A percentile compares a stretch with the other conserved stretches of the same genome.
Conservation (phyloP, 2,113 vertebrate genomes). For the Laticauda laticaudata region DNA sequence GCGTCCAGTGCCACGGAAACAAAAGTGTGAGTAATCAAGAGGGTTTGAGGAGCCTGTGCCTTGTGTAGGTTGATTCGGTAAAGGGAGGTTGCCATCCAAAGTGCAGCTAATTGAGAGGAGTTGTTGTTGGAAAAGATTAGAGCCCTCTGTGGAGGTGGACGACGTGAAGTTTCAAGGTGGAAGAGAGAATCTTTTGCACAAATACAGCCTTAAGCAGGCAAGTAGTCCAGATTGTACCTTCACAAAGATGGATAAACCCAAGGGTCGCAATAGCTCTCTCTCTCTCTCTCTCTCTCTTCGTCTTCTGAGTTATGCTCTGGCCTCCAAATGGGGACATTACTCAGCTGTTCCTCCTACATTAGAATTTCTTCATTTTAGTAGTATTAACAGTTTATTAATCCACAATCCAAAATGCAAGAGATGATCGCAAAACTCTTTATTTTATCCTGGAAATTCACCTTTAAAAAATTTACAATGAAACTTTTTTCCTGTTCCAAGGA, state of each 20-base stretch:
- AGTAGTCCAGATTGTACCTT: neutral
- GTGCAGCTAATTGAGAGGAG: constrained; percentile 8
- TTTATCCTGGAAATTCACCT: neutral
- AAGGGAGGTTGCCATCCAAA: constrained; percentile 25
- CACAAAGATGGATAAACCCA: no score
- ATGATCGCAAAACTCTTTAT: neutral
- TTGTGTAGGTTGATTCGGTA: constrained; percentile 27
- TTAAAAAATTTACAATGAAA: neutral
- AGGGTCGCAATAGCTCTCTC: no score
- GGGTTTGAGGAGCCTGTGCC: constrained; percentile 42
- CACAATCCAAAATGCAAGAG: neutral
- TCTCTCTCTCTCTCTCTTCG: neutral
- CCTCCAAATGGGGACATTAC: neutral
- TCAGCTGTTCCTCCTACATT: neutral
- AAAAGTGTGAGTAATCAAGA: constrained; percentile 49
- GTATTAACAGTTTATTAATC: neutral
- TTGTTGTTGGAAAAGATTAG: neutral
- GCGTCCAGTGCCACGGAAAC: constrained; percentile 44
- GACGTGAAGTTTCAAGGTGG: neutral
- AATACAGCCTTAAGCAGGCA: no score
- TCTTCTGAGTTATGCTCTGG: neutral
- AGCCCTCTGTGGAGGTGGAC: neutral
- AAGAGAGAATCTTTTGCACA: neutral
- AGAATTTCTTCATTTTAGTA: neutral
- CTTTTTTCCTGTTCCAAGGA: neutral